Percentiles rank a stretch among this genome's conserved stretches.
Evolutionary conservation across 1,140 invertebrate species (phyloP).

Genomic region (Sweltsa coloradensis): DNA sequence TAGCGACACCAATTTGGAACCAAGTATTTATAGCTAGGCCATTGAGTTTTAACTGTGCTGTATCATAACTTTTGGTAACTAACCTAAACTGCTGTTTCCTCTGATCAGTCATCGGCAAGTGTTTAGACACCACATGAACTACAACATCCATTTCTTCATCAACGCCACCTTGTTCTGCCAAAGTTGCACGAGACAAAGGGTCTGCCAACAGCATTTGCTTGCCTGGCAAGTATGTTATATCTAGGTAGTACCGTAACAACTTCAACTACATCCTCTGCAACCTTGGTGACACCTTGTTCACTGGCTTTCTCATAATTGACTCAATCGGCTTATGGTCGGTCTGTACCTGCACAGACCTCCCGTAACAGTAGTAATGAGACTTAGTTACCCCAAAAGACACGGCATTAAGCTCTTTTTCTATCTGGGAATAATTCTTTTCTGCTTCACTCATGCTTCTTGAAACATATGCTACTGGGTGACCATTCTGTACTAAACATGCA

Average conservation of each 20-base stretch:
- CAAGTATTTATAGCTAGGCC: too few relatives aligned
- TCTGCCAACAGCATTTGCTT: neutral
- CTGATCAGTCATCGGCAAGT: too few relatives aligned
- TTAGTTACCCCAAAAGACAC: conserved; percentile 18
- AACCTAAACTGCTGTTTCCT: too few relatives aligned
- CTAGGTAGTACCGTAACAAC: conserved; percentile 12
- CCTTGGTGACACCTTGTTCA: conserved; percentile 25
- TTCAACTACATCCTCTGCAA: conserved; percentile 28
- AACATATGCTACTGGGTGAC: conserved; percentile 19
- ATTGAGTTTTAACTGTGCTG: too few relatives aligned
- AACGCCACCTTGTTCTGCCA: too few relatives aligned
- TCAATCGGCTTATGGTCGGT: conserved; percentile 21
- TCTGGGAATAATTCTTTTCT: conserved; percentile 21
- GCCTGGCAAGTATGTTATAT: neutral
- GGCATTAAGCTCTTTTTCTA: conserved; percentile 21
- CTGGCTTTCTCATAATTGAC: conserved; percentile 25
- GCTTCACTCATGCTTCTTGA: conserved; percentile 20
- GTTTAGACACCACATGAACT: too few relatives aligned
- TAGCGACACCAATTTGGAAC: too few relatives aligned
- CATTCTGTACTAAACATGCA: neutral
- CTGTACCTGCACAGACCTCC: conserved; percentile 11
- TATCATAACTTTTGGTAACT: too few relatives aligned
- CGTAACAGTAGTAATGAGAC: conserved; percentile 20
- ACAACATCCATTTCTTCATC: too few relatives aligned
- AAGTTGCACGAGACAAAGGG: neutral